Base-by-base conservation (phyloP, 2,113 vertebrate species). In the Cyphomyrus plagiostoma region DNA sequence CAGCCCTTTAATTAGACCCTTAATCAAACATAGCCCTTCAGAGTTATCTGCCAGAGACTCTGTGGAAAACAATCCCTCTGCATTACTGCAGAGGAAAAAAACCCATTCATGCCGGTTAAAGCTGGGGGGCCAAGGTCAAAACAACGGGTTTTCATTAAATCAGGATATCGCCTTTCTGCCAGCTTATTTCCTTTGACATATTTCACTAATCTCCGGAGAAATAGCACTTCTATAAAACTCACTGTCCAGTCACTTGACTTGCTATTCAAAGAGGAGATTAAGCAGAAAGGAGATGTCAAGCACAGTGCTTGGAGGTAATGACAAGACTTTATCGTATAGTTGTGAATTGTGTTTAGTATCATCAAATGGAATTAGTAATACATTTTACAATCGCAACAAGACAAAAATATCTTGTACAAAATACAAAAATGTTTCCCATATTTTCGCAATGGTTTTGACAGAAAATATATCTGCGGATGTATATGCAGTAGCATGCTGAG, bases 341-440 rank as follows among this genome's bases (percentile, higher is more conserved):
- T 50, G 30, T 49, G 48, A 50, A 11, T 23, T 23, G 39, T 84
- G 26, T 70, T 70, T 70, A 13, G 42, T 45, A 23, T 82, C 39
- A 45, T 82, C 77, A 45, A 82, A 82, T 82, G 77, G 39, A 82
- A 82, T 39, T 30, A 30, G 30, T 80, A 80, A 80, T 82, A 42
- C 45, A 23, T 17, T 13, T 84, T 84, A n/a, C 42, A 48, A 84
- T 23, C 23, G n/a, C 48, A 84, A 48, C 42, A 23, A 39, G 74
- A 80, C 74, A 42, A 49, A 86, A 86, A 86, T 86, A 42, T 13
- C 85, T 87, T 52, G 50, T 53, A 87, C 17, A 23, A 87, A n/a
- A 53, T 84, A 7, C 45, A n/a, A 21, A 46, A 48, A 48, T 48
- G n/a, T 48, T 84, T 84, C 45, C 23, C 45, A 48, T 21, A n/a